Evolutionary conservation across 1,140 invertebrate genomes (phyloP), one percentile per base, ranked within the genome.

Genomic region (Babylonia areolata): DNA sequence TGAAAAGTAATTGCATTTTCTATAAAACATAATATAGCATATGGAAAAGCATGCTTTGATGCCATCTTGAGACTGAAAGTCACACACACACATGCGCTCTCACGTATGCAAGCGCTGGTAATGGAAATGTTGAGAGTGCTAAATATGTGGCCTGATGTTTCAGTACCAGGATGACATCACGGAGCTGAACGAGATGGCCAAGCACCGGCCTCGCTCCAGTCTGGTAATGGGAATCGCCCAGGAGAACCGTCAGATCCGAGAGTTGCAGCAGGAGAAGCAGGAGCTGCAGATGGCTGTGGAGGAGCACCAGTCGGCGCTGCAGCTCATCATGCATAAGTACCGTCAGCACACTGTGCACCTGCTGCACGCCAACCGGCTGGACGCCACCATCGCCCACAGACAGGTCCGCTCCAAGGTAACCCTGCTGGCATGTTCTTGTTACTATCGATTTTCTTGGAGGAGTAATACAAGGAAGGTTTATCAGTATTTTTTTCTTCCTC

Each of bases 261-360:
- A 98, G 93, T 96, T 99, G 51, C 97, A 99, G 90, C 94, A 94
- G 87, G 98, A 99, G 94, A 99, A 99, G 95, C 95, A 96, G 71
- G 97, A 99, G 93, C 95, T 99, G 0, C 95, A 97, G 90, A 96
- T 96, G 79, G 97, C 97, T 46, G 95, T 99, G 46, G 98, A 99
- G 94, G 98, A 99, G 92, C 97, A 99, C 94, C 97, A 99, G 92
- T 97, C 96, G 87, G 97, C 98, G 51, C 95, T 99, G 88, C 98
- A 99, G 94, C 95, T 99, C 84, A 98, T 99, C 89, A 99, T 99
- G 98, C 97, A 97, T 81, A 99, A 99, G 95, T 99, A 99, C 94
- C 95, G 98, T 86, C 96, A 98, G 93, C 98, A 99, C 93, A 97
- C 97, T 73, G 96, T 97, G 39, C 96, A 97, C 88, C 95, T 98